These are phyloP conservation scores for Endomychus coccineus DNA, from an alignment of 2,888 invertebrate genomes.

Conservation along the genomic window DNA sequence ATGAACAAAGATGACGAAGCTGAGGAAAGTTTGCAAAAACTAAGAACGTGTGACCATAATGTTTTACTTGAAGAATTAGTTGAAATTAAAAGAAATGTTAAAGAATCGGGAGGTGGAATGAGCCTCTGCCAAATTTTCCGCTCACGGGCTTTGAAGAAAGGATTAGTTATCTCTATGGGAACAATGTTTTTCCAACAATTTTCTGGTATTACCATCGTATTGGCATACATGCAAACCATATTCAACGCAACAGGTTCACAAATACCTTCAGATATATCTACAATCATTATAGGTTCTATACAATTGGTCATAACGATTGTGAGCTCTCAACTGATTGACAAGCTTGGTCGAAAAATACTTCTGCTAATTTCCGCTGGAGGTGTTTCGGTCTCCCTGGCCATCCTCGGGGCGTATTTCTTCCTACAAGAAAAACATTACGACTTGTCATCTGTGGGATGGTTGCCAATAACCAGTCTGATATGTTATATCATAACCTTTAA, in stretches of 20 bases:
- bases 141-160: conserved; percentile 27
- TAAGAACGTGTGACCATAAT: conserved; percentile 2
- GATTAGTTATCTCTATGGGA: conserved; percentile 37
- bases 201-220: conserved; percentile 65
- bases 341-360: not conserved
- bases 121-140: conserved; percentile 16
- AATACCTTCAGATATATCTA: conserved; percentile 53
- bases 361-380: not conserved
- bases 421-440: not conserved
- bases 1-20: conserved; percentile 1
- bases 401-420: not conserved
- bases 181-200: conserved; percentile 35
- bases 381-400: not conserved
- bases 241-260: conserved; percentile 45
- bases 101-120: conserved; percentile 5
- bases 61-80: conserved; percentile 5
- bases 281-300: conserved; percentile 75
- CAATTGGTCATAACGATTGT: too few relatives aligned
- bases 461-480: not conserved
- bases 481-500: not conserved
- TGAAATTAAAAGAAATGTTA: conserved; percentile 3
- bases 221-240: conserved; percentile 67
- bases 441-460: not conserved
- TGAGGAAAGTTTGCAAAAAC: conserved; percentile 4
- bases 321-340: not conserved